Percentiles rank a stretch among this genome's conserved stretches.
Evolutionary conservation across 2,888 invertebrate genomes (phyloP).

Genomic region (Lucinisca nassula): DNA sequence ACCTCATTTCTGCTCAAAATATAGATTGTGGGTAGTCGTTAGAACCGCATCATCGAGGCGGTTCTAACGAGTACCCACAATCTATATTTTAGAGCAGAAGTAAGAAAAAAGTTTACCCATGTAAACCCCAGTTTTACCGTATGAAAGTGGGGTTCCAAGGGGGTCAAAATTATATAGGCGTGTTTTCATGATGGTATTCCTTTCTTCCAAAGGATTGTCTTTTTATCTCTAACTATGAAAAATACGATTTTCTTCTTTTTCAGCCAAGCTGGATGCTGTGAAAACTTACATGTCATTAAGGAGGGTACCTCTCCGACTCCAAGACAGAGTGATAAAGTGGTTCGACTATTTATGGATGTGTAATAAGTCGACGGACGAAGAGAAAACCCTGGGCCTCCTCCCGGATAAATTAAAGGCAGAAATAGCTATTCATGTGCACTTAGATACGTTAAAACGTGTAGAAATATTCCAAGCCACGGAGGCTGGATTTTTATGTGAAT

Average conservation of each 20-base stretch:
- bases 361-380: conserved; percentile 99
- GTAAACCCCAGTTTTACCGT: no score
- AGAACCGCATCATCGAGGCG: no score
- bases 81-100: no score
- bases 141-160: no score
- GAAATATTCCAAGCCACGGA: conserved; percentile 99
- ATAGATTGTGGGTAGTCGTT: no score
- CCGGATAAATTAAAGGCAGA: conserved; percentile 98
- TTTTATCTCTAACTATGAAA: conserved; percentile 7
- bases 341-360: conserved; percentile 99
- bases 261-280: conserved; percentile 99
- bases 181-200: no score
- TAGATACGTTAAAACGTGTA: conserved; percentile 97
- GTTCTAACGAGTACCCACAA: no score
- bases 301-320: conserved; percentile 97
- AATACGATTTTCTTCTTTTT: conserved; percentile 88
- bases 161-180: no score
- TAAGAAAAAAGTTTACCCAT: no score
- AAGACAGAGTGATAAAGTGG: conserved; percentile 99
- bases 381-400: conserved; percentile 90
- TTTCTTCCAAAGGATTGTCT: no score
- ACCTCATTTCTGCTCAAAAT: no score
- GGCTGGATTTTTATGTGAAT: conserved; percentile 99
- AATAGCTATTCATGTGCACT: conserved; percentile 99
- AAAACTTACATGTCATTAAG: conserved; percentile 99